Percentiles rank a stretch among this genome's conserved stretches.
Conservation (phyloP, 2,113 vertebrate species). For the Syngnathoides biaculeatus region DNA sequence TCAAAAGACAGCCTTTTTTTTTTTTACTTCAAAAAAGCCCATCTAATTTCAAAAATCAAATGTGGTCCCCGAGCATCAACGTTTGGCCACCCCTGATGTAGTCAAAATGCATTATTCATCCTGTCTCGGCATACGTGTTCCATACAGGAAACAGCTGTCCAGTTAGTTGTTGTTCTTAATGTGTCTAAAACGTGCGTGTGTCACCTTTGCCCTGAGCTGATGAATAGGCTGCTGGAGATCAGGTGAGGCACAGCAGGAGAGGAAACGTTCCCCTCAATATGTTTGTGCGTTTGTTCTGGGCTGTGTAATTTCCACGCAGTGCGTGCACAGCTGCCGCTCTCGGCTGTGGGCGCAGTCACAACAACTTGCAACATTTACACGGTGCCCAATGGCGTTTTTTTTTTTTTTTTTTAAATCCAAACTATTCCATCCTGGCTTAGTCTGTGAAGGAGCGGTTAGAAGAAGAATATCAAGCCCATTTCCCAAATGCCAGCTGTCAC, state of each 20-base stretch:
- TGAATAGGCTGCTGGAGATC: neutral
- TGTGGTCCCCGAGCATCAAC: neutral
- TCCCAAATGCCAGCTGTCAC: slow-evolving; percentile 41
- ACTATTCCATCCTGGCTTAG: neutral
- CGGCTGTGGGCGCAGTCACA: neutral
- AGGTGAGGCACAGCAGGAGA: neutral
- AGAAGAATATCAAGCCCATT: slow-evolving; percentile 45
- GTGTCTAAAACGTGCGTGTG: neutral
- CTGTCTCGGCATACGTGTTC: neutral
- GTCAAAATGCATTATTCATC: neutral
- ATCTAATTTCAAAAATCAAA: no score
- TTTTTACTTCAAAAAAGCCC: no score
- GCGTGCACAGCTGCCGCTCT: slow-evolving; percentile 6
- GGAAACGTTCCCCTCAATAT: neutral
- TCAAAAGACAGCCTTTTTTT: no score
- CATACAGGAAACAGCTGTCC: slow-evolving; percentile 9
- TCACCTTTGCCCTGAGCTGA: neutral
- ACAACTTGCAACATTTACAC: neutral
- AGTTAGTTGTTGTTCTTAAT: neutral
- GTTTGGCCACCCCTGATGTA: neutral
- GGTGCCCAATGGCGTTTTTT: neutral
- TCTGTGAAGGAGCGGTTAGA: slow-evolving; percentile 17
- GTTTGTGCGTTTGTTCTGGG: slow-evolving; percentile 2
- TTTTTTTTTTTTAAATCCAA: slow-evolving; percentile 5
- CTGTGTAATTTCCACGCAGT: neutral